Evolutionary conservation across 2,888 invertebrate genomes (phyloP), one percentile per base, ranked within the genome.

Genomic region (Punctoribates punctum): DNA sequence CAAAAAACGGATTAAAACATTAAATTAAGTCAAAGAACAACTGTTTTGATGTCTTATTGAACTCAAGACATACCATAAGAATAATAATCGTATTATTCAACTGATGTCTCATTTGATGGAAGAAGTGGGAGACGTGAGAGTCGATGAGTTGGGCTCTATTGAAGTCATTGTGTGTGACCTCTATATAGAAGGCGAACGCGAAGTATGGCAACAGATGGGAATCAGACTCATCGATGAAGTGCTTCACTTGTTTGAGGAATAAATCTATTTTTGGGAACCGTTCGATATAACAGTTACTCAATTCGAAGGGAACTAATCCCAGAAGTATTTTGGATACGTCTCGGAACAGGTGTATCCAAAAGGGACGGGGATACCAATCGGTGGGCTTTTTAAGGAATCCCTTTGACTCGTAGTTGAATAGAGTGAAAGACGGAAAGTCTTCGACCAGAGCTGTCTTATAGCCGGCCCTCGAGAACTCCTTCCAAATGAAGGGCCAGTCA

Each of bases 341-440:
- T 1, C 54, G 23, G 29, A 74, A 78, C 57, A 77, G 54, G 29
- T 75, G 77, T 51, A 89, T 83, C 81, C 90, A 88, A 81, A 91
- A 90, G 0, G 92, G 90, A 54, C 91, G 88, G 77, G 91, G 86
- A 82, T 93, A 94, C 82, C 92, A 93, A 83, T 96, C 93, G 0
- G 94, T 92, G 0, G 96, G 94, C 0, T 94, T 93, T n/a, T 86
- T 85, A 0, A 85, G 85, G 81, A 96, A 96, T 0, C 95, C 95
- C 3, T 86, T 85, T 81, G 90, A 90, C 38, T 88, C 85, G 82
- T 90, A 94, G 82, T 92, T 92, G 82, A 96, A 96, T 1, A 91
- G 88, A 0, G 91, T 90, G 83, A 94, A 89, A 79, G 85, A 85
- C 0, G 90, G 89, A 0, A 90, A 89, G 82, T 96, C 96, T 85